Evolutionary conservation across 2,888 invertebrate genomes (phyloP).

Genomic region (Apantesis nais): DNA sequence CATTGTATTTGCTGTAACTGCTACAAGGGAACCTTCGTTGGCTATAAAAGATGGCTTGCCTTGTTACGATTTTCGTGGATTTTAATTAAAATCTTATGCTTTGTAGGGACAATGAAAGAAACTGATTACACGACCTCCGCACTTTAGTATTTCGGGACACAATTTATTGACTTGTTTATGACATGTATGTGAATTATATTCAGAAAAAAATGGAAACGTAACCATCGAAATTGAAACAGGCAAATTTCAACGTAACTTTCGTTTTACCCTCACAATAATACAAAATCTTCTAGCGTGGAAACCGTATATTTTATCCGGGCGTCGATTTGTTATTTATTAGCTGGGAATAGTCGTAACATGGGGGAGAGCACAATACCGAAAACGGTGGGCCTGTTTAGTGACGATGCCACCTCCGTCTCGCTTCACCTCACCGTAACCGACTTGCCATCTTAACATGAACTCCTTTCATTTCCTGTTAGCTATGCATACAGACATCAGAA

Average conservation of each 20-base stretch:
- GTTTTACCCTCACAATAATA: slow-evolving; percentile 63
- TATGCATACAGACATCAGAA: slow-evolving; percentile 51
- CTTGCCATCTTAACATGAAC: slow-evolving; percentile 64
- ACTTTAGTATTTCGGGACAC: slow-evolving; percentile 58
- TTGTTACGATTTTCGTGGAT: slow-evolving; percentile 75
- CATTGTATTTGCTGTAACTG: slow-evolving; percentile 80
- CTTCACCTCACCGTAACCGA: slow-evolving; percentile 65
- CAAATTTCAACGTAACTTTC: slow-evolving; percentile 63
- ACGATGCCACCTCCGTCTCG: slow-evolving; percentile 76
- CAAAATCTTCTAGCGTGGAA: slow-evolving; percentile 73
- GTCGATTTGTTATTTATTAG: slow-evolving; percentile 86
- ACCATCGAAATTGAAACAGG: slow-evolving; percentile 61
- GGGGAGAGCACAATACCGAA: slow-evolving; percentile 78
- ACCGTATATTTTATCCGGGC: slow-evolving; percentile 81
- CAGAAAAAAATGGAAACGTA: slow-evolving; percentile 48
- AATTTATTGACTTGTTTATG: slow-evolving; percentile 62
- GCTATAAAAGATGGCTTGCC: slow-evolving; percentile 75
- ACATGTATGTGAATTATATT: slow-evolving; percentile 43
- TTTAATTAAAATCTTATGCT: slow-evolving; percentile 83
- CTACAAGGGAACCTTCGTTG: slow-evolving; percentile 73
- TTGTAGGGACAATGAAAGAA: slow-evolving; percentile 69
- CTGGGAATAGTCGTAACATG: slow-evolving; percentile 82
- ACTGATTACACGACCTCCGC: slow-evolving; percentile 64
- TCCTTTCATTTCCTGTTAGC: slow-evolving; percentile 60
- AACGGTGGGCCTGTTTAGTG: slow-evolving; percentile 82